Base-by-base conservation (phyloP, 2,888 invertebrate species). In the Acholoe squamosa region DNA sequence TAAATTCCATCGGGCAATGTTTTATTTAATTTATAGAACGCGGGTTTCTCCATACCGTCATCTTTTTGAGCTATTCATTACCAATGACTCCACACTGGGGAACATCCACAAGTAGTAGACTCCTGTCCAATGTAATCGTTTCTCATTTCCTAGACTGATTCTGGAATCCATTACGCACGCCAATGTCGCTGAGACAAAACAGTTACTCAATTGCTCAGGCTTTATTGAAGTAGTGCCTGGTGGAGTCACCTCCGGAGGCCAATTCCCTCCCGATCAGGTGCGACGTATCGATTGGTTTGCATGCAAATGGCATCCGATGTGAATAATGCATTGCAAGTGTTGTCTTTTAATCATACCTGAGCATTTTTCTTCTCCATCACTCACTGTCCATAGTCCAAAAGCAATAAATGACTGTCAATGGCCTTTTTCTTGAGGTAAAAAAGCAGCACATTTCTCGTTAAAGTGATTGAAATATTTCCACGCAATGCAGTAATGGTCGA, bases 261-360 rank as follows among this genome's bases (percentile, higher is more conserved):
- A 71, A 28, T 25, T 1, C 71, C 43, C 43, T 43, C 3, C 80
- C 19, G 80, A 80, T 80, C 80, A 80, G 43, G 43, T 80, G 80
- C 14, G 80, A 7, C 12, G 22, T 43, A 80, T 80, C 80, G 80
- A 80, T 80, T 80, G 80, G 12, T 43, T 19, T n/a, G 80, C 34
- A 80, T 80, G 33, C 43, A 80, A 80, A 80, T 80, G n/a, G n/a
- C 43, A 80, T 19, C 43, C 34, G 22, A 14, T 43, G 34, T 80
- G 80, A 80, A 80, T 80, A 34, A 80, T 80, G 31, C 80, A 80
- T 33, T 10, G 34, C 34, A 7, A 22, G 34, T 25, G 33, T 80
- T 80, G 80, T 80, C 80, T 80, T 80, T 80, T 80, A 80, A 80
- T 80, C 80, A 80, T 43, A 80, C 80, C 80, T 34, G 43, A 1